Conservation (phyloP, 2,888 invertebrate species). For the Caenorhabditis sp. region DNA sequence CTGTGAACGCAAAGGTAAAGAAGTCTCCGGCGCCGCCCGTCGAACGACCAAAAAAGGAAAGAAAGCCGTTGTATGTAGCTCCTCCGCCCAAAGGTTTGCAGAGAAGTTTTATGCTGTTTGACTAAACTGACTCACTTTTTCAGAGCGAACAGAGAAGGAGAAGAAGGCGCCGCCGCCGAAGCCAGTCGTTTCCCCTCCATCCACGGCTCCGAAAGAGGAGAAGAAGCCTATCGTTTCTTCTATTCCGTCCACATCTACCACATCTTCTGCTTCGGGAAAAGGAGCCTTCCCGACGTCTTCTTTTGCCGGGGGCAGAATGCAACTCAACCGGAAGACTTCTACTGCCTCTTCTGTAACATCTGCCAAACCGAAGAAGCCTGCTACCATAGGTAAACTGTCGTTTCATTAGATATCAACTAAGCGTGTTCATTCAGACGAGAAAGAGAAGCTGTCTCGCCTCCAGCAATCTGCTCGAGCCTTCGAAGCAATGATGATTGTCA, state of each 20-base stretch:
- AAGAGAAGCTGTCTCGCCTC: conserved; percentile 55
- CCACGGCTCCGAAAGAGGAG: conserved; percentile 9
- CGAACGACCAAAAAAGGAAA: conserved; percentile 60
- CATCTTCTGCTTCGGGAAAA: conserved; percentile 6
- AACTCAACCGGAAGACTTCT: conserved; percentile 22
- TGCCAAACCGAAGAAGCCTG: conserved; percentile 20
- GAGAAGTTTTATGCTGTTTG: conserved; percentile 1
- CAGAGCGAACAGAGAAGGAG: conserved; percentile 58
- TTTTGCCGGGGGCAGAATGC: conserved; percentile 57
- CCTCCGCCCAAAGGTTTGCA: conserved; percentile 63
- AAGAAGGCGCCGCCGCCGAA: conserved; percentile 25
- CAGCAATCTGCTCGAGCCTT: conserved; percentile 34
- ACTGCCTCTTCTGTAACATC: conserved; percentile 22
- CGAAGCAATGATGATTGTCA: conserved; percentile 46
- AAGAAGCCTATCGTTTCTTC: conserved; percentile 30
- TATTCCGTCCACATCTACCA: conserved; percentile 5
- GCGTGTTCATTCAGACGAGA: conserved; percentile 42
- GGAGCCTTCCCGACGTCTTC: conserved; percentile 59
- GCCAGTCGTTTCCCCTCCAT: conserved; percentile 14
- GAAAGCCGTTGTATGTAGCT: conserved; percentile 65
- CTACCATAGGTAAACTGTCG: conserved; percentile 32
- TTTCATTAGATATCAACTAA: not conserved
- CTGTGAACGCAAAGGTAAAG: conserved; percentile 44
- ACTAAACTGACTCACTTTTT: not conserved
- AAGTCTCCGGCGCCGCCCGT: conserved; percentile 50